Conservation (phyloP, 92 coral and sea anemone species). For the Siderastrea radians region DNA sequence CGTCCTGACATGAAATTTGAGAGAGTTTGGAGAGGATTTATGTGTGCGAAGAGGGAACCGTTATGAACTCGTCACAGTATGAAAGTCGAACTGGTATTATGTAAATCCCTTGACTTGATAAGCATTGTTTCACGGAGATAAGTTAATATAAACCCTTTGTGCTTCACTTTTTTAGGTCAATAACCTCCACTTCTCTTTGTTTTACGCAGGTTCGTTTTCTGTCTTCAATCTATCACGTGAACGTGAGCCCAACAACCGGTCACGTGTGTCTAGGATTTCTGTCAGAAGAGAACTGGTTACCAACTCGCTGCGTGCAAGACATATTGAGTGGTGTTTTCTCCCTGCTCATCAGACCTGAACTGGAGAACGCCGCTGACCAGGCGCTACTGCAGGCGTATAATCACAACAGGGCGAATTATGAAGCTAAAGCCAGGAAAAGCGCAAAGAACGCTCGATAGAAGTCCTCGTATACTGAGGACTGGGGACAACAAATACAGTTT, state of each 20-base stretch:
- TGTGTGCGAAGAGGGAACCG: no score
- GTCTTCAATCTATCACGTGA: slow-evolving; percentile 80
- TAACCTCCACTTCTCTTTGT: no score
- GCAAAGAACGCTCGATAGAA: slow-evolving; percentile 45
- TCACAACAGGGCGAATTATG: slow-evolving; percentile 27
- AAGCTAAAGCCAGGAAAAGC: slow-evolving; percentile 72
- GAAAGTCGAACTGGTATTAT: no score
- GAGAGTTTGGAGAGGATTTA: no score
- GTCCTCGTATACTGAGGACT: no score
- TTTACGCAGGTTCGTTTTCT: slow-evolving; percentile 75
- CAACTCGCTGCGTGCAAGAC: slow-evolving; percentile 79
- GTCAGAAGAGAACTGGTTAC: slow-evolving; percentile 75
- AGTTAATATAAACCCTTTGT: no score
- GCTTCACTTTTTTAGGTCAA: no score
- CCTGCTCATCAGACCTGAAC: slow-evolving; percentile 75
- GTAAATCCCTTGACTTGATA: no score
- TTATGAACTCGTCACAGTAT: no score
- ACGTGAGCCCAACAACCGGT: slow-evolving; percentile 78
- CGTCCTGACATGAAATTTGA: no score
- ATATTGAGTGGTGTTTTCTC: slow-evolving; percentile 75
- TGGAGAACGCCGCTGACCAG: slow-evolving; percentile 77
- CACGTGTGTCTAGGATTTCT: slow-evolving; percentile 85
- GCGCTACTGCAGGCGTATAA: slow-evolving; percentile 53
- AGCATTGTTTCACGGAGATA: no score
- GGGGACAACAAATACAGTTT: no score